phyloP scores from a whole-genome alignment of 2,797 vertebrate species.

The Labroides dimidiatus region DNA sequence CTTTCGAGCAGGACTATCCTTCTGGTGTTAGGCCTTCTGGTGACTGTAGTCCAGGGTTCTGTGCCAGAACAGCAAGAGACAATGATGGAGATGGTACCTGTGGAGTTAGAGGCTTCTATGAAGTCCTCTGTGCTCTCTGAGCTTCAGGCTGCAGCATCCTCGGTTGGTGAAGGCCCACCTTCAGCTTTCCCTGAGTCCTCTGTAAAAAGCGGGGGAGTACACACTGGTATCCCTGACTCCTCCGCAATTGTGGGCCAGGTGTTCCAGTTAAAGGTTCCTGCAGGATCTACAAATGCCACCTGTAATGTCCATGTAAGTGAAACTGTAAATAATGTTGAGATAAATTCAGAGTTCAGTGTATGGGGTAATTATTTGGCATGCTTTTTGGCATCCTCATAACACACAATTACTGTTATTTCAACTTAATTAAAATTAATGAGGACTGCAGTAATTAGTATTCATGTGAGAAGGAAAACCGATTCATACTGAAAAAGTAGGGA shows the following conservation, averaged over 20 bases:
- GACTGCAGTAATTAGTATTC: not conserved
- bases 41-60: constrained; percentile 78
- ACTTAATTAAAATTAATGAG: not conserved
- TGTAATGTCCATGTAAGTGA: constrained; percentile 76
- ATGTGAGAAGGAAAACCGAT: not conserved
- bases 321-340: not conserved
- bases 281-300: constrained; percentile 62
- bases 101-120: constrained; percentile 96
- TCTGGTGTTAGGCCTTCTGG: constrained; percentile 82
- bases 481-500: not conserved
- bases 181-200: constrained; percentile 60
- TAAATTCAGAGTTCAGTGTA: not conserved
- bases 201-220: constrained; percentile 62
- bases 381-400: not conserved
- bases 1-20: constrained; percentile 87
- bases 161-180: constrained; percentile 74
- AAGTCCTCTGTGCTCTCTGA: constrained; percentile 91
- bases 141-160: constrained; percentile 81
- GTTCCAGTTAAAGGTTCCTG: constrained; percentile 90
- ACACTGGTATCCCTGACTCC: constrained; percentile 89
- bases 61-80: constrained; percentile 85
- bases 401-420: not conserved
- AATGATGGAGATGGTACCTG: constrained; percentile 86
- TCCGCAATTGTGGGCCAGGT: constrained; percentile 92
- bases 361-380: not conserved